phyloP scores from a whole-genome alignment of 1,140 invertebrate species.

The Drosophila nigromelanica region DNA sequence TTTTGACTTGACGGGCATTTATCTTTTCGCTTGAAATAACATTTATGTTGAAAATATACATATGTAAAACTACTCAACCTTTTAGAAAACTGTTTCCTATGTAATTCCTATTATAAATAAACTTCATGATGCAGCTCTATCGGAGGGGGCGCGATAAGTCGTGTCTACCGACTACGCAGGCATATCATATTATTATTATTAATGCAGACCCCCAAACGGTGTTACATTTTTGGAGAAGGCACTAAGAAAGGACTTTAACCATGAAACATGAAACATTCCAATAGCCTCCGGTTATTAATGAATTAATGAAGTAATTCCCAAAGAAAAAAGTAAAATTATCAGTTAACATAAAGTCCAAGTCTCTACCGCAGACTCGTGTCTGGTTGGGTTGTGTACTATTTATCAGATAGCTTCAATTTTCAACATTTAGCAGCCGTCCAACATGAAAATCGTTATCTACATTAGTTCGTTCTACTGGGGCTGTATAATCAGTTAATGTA shows the following conservation, averaged over 20 bases:
- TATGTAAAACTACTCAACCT: no score
- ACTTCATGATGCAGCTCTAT: no score
- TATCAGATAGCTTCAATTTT: constrained; percentile 15
- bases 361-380: not conserved
- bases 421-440: not conserved
- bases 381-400: not conserved
- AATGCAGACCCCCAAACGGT: no score
- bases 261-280: not conserved
- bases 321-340: not conserved
- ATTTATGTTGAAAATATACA: no score
- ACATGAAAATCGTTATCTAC: constrained; percentile 16
- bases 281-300: not conserved
- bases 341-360: not conserved
- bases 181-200: no score
- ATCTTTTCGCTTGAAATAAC: no score
- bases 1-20: no score
- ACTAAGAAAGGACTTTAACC: no score
- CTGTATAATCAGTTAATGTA: constrained; percentile 2
- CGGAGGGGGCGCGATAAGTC: no score
- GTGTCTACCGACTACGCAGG: not conserved
- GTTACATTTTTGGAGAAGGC: not conserved
- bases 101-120: no score
- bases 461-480: constrained; percentile 12
- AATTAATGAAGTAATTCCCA: no score
- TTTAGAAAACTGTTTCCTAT: no score